A percentile compares a stretch with the other conserved stretches of the same genome.
These are phyloP conservation scores for Lucilia cuprina DNA, from an alignment of 1,140 invertebrate genomes.

Conservation along the genomic window DNA sequence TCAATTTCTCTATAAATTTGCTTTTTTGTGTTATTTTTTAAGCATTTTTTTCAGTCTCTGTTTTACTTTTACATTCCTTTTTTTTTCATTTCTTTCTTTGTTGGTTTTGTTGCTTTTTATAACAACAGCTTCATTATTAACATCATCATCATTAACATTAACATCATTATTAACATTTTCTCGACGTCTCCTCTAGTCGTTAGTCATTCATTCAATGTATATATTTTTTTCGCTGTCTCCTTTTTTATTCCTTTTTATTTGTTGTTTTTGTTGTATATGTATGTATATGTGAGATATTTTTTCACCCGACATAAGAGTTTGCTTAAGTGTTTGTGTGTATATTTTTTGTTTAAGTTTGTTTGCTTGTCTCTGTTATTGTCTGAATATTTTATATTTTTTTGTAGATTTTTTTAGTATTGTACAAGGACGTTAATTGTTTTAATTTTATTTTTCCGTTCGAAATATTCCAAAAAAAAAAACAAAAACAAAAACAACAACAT, in stretches of 20 bases:
- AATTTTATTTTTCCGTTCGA: constrained; percentile 15
- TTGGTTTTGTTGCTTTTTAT: not conserved
- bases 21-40: not conserved
- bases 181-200: not conserved
- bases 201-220: not conserved
- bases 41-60: not conserved
- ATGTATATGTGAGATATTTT: not conserved
- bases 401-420: constrained; percentile 2
- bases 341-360: not conserved
- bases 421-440: constrained; percentile 17
- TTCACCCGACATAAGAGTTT: not conserved
- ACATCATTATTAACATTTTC: not conserved
- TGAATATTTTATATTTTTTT: not conserved
- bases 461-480: not conserved
- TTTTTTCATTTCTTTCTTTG: not conserved
- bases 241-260: not conserved
- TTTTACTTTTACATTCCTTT: not conserved
- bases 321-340: not conserved
- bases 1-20: not conserved
- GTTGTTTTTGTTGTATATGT: not conserved
- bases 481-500: not conserved
- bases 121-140: not conserved
- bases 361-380: constrained; percentile 8
- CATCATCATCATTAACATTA: not conserved
- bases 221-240: too few relatives aligned